Evolutionary conservation across 2,113 vertebrate species (phyloP).

Genomic region (Brachyhypopomus occidentalis): DNA sequence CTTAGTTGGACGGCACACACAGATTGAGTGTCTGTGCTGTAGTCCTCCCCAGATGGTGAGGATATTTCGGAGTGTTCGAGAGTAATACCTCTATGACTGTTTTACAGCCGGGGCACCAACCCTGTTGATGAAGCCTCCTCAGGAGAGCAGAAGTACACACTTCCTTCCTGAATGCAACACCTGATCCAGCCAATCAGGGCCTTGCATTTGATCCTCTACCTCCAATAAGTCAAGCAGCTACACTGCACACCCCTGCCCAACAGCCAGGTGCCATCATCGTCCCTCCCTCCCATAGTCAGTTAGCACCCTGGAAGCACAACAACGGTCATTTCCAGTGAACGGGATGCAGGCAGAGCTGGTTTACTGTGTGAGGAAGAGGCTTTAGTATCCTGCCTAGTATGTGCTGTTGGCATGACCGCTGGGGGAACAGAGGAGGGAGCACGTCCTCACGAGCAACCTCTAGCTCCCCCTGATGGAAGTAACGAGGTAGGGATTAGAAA

Average conservation of each 20-base stretch:
- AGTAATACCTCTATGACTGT: background rate
- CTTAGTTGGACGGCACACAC: too few relatives aligned
- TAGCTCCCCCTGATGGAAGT: constrained; percentile 57
- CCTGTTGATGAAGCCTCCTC: too few relatives aligned
- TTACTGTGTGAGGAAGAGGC: background rate
- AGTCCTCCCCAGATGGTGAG: background rate
- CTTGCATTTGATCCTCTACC: background rate
- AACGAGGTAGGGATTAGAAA: background rate
- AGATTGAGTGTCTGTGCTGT: background rate
- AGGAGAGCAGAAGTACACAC: too few relatives aligned
- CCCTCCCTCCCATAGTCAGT: background rate
- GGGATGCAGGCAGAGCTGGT: background rate
- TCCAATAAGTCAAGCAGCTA: background rate
- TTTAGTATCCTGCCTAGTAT: constrained; percentile 20
- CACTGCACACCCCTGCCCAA: background rate
- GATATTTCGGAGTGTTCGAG: background rate
- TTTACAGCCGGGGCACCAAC: background rate
- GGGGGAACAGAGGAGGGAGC: constrained; percentile 6
- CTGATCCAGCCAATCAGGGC: too few relatives aligned
- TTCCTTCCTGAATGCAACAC: too few relatives aligned
- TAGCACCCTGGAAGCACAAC: background rate
- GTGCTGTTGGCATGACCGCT: constrained; percentile 47
- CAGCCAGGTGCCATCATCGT: background rate
- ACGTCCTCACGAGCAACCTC: constrained; percentile 40
- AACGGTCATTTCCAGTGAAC: background rate